Percentiles rank a stretch among this genome's conserved stretches.
Evolutionary conservation across 2,888 invertebrate species (phyloP).

Genomic region (Gastrophysa polygoni): DNA sequence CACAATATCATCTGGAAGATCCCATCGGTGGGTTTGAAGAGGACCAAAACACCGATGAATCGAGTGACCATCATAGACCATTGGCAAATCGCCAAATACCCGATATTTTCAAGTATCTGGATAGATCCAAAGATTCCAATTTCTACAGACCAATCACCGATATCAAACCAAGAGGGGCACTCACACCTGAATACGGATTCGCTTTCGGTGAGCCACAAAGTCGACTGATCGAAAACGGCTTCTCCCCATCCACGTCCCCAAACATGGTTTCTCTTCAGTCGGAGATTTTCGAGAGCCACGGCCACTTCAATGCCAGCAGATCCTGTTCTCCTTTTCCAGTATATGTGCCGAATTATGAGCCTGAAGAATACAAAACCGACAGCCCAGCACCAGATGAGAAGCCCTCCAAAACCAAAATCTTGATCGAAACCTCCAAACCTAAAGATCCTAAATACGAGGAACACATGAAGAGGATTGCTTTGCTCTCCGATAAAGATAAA

Average conservation of each 20-base stretch:
- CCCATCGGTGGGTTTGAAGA: background rate
- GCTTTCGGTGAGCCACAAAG: slow-evolving; percentile 44
- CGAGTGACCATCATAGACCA: background rate
- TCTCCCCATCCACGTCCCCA: slow-evolving; percentile 36
- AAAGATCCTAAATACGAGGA: slow-evolving; percentile 45
- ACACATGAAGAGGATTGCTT: slow-evolving; percentile 44
- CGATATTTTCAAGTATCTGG: slow-evolving; percentile 44
- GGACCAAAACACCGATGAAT: background rate
- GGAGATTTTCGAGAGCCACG: slow-evolving; percentile 55
- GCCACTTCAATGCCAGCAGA: slow-evolving; percentile 54
- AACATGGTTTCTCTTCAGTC: slow-evolving; percentile 50
- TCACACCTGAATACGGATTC: slow-evolving; percentile 50
- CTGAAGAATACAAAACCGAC: background rate
- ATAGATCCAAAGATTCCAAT: slow-evolving; percentile 36
- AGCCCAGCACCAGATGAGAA: slow-evolving; percentile 14
- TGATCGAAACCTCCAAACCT: slow-evolving; percentile 38
- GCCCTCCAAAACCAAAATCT: slow-evolving; percentile 31
- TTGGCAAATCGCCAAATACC: slow-evolving; percentile 19
- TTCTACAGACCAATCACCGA: slow-evolving; percentile 43
- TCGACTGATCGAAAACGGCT: slow-evolving; percentile 46
- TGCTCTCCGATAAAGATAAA: slow-evolving; percentile 46
- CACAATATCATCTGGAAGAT: background rate
- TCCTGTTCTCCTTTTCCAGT: slow-evolving; percentile 50
- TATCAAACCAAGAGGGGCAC: slow-evolving; percentile 28
- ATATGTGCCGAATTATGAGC: slow-evolving; percentile 47